Conservation (phyloP, 2,888 invertebrate species). For the Eurytoma californica region DNA sequence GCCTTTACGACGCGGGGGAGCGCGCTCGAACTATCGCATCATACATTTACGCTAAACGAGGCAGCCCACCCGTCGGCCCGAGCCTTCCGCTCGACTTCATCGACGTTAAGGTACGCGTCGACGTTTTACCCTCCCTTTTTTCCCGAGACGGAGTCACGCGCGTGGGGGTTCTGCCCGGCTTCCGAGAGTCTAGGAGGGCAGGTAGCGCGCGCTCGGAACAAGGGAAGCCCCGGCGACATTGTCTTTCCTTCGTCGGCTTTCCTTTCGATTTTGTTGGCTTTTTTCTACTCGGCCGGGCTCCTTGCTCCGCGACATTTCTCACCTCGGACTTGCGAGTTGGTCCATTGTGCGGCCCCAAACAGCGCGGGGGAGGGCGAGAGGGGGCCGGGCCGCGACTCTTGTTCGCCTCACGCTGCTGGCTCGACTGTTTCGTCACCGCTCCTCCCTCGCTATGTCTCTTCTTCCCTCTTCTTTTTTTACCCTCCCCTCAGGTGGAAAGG, state of each 20-base stretch:
- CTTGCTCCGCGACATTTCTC: constrained; percentile 46
- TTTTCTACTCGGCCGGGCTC: constrained; percentile 1
- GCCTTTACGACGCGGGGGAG: not conserved
- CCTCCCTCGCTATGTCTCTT: not conserved
- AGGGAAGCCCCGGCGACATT: constrained; percentile 27
- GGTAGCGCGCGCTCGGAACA: constrained; percentile 24
- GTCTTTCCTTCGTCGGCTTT: constrained; percentile 39
- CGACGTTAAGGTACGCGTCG: not conserved
- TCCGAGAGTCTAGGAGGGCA: not conserved
- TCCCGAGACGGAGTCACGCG: constrained; percentile 22
- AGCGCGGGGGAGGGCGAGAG: not conserved
- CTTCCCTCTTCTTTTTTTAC: too few species aligned
- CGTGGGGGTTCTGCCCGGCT: not conserved
- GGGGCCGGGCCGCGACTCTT: constrained; percentile 16
- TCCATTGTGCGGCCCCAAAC: constrained; percentile 47
- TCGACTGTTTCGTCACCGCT: constrained; percentile 27
- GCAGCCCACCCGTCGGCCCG: not conserved
- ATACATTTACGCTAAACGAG: constrained; percentile 48
- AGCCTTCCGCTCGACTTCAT: not conserved
- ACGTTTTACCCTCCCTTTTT: constrained; percentile 3
- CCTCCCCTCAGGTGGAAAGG: constrained; percentile 26
- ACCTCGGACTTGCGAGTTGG: constrained; percentile 22
- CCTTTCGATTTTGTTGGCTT: constrained; percentile 51
- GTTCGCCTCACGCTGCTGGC: constrained; percentile 17
- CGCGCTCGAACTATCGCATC: constrained; percentile 30